Conservation (phyloP, 2,888 invertebrate species). For the Frankliniella fusca region DNA sequence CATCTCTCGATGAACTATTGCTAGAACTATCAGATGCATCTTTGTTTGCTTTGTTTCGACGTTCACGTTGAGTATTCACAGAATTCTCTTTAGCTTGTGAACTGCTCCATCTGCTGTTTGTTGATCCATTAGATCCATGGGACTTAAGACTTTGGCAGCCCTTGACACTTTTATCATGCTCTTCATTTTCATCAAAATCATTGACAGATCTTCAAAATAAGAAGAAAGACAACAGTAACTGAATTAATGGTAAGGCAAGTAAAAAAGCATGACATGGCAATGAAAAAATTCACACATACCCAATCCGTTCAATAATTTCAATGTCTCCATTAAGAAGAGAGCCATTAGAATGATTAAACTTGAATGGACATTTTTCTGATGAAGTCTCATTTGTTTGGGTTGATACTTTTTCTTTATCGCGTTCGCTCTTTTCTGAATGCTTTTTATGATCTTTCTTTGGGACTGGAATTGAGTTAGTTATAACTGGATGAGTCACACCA, state of each 20-base stretch:
- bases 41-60: conserved; percentile 48
- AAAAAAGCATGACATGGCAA: too few relatives aligned
- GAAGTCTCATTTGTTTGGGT: conserved; percentile 43
- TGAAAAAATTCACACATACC: conserved; percentile 42
- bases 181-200: conserved; percentile 51
- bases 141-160: conserved; percentile 38
- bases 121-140: conserved; percentile 27
- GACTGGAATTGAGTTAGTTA: conserved; percentile 37
- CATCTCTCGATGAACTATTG: conserved; percentile 46
- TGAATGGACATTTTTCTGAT: conserved; percentile 43
- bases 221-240: not conserved
- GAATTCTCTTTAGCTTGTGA: conserved; percentile 53
- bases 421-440: conserved; percentile 50
- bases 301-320: conserved; percentile 51
- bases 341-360: conserved; percentile 49
- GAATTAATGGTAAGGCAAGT: not conserved
- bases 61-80: conserved; percentile 52
- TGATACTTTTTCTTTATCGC: conserved; percentile 42
- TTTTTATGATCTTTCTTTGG: conserved; percentile 55
- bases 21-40: conserved; percentile 45
- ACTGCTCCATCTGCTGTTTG: conserved; percentile 40
- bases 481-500: not conserved
- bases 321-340: conserved; percentile 47
- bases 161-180: conserved; percentile 50
- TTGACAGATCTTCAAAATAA: conserved; percentile 47